Percentiles rank a stretch among this genome's conserved stretches.
Conservation (phyloP, 1,140 invertebrate genomes). For the Mamestra configurata region DNA sequence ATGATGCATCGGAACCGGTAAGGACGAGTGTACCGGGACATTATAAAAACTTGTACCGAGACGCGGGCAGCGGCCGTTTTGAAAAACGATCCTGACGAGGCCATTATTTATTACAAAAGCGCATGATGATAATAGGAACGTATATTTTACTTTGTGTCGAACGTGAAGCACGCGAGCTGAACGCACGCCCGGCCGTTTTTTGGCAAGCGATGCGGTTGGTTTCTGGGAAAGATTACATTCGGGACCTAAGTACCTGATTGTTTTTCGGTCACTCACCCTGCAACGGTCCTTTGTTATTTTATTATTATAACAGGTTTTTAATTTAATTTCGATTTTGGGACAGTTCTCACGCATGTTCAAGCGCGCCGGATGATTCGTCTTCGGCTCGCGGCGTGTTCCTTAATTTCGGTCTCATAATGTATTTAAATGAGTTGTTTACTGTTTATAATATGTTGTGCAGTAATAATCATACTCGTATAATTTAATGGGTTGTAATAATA, state of each 20-base stretch:
- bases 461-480: slow-evolving; percentile 21
- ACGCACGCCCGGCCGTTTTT: slow-evolving; percentile 71
- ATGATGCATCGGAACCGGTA: slow-evolving; percentile 79
- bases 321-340: slow-evolving; percentile 72
- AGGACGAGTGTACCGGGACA: slow-evolving; percentile 55
- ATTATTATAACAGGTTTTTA: slow-evolving; percentile 72
- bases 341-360: slow-evolving; percentile 54
- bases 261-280: slow-evolving; percentile 81
- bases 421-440: slow-evolving; percentile 40
- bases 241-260: slow-evolving; percentile 84
- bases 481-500: slow-evolving; percentile 35
- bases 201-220: slow-evolving; percentile 78
- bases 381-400: neutral
- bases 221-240: slow-evolving; percentile 85
- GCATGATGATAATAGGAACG: slow-evolving; percentile 75
- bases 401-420: slow-evolving; percentile 7
- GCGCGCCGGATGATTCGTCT: slow-evolving; percentile 25
- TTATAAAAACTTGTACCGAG: slow-evolving; percentile 74
- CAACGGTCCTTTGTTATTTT: slow-evolving; percentile 71
- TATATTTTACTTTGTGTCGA: slow-evolving; percentile 75
- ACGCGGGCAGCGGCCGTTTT: slow-evolving; percentile 63
- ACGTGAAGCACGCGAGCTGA: slow-evolving; percentile 62
- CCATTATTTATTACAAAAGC: slow-evolving; percentile 79
- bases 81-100: slow-evolving; percentile 69
- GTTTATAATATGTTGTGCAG: slow-evolving; percentile 7